Base-by-base conservation (phyloP, 2,888 invertebrate genomes). In the Pecten maximus region DNA sequence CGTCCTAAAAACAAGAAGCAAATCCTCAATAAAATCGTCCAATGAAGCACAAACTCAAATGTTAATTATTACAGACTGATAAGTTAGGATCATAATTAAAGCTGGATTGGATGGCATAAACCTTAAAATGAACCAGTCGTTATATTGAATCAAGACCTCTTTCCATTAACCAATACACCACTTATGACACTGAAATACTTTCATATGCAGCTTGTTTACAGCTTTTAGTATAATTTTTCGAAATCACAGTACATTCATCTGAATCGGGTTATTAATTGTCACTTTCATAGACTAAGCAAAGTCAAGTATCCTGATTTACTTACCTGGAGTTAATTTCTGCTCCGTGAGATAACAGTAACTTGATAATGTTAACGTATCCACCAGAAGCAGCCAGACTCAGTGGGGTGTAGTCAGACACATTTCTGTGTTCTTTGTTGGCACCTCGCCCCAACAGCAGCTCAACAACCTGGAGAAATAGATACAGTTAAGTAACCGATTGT, bases 321-420 rank as follows among this genome's bases (percentile, higher is more conserved):
- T 95, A 97, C 96, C 97, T 96, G 28, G 99, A 99, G 97, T 99
- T 99, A 94, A 99, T 99, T 97, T 99, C 99, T 87, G 99, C 99
- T 95, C 99, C 99, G 97, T 99, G 98, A 96, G 98, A 98, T 88
- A 99, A 97, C 93, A 99, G 97, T 92, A 99, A 97, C 95, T 99
- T 98, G 95, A 99, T 99, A 96, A 99, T 99, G 97, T 99, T 99
- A 90, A 99, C 99, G 97, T 99, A 99, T 40, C 99, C 99, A 54
- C 99, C 99, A 50, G 99, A 99, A 23, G 99, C 99, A 39, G 99
- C 99, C 93, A 99, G 97, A 96, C 99, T 99, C n/a, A 99, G 97
- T 0, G 99, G 99, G 16, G 99, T 99, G 97, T 99, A 99, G 97
- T 99, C 99, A 40, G 99, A 99, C 28, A 99, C 99, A 97, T 99